phyloP scores from a whole-genome alignment of 2,888 invertebrate genomes.

The Agrochola macilenta region DNA sequence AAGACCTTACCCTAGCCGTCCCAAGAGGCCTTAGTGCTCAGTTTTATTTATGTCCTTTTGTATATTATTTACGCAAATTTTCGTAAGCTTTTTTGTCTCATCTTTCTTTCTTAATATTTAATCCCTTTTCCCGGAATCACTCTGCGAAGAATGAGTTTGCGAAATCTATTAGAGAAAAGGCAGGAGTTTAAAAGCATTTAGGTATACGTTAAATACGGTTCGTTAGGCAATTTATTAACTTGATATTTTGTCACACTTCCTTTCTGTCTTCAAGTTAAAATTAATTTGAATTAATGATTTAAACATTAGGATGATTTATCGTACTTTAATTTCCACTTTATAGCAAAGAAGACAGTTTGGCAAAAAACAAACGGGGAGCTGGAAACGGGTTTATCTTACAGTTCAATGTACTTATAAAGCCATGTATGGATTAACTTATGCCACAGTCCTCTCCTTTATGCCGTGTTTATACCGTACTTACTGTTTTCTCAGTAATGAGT shows the following conservation, averaged over 20 bases:
- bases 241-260: conserved; percentile 19
- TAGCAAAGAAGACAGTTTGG: conserved; percentile 28
- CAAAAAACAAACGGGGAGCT: conserved; percentile 45
- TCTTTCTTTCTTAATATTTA: conserved; percentile 1
- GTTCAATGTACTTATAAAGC: conserved; percentile 59
- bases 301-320: conserved; percentile 17
- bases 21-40: conserved; percentile 5
- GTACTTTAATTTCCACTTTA: conserved; percentile 20
- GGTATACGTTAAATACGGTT: conserved; percentile 14
- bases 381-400: conserved; percentile 55
- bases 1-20: conserved; percentile 21
- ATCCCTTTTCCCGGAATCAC: conserved; percentile 25
- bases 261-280: conserved; percentile 9
- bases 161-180: conserved; percentile 34
- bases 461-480: conserved; percentile 38
- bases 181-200: conserved; percentile 42
- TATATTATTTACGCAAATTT: conserved; percentile 23
- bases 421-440: conserved; percentile 51
- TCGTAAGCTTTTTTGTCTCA: conserved; percentile 7
- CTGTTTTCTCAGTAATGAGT: conserved; percentile 55
- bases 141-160: conserved; percentile 20
- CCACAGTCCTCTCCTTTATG: conserved; percentile 34
- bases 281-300: conserved; percentile 9
- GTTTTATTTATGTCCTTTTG: conserved; percentile 22
- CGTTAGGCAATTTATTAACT: conserved; percentile 19